Base-by-base conservation (phyloP, 2,113 vertebrate species). In the Lycocorax pyrrhopterus region DNA sequence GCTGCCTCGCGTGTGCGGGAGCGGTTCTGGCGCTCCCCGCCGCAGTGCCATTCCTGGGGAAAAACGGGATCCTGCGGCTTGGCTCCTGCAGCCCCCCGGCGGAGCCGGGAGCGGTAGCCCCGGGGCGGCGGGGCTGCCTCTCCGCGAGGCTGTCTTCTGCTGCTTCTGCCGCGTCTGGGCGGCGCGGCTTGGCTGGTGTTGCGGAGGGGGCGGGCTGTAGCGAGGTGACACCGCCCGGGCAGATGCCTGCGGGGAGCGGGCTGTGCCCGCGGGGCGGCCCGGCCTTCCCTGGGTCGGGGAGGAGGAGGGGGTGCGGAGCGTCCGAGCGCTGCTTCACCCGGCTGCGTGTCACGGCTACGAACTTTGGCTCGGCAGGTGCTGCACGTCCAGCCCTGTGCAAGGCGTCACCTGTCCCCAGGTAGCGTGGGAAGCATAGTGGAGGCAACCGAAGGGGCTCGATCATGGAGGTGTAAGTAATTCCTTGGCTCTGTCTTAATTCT, bases 361-460 rank as follows among this genome's bases (percentile, higher is more conserved):
- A 0, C 8, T 12, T 27, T 4, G 47, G 4, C 35, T 47, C 16
- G 7, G 60, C 23, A 0, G 35, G 67, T 20, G 63, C 37, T 27
- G 58, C 10, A 0, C 2, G 2, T 3, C 2, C 8, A 22, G 74
- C 46, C 21, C 74, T 8, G 33, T 25, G 58, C 5, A 0, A 16
- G 59, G 29, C 27, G 12, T 10, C 18, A 1, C 35, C 35, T 6
- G 2, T 2, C 3, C 10, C 8, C 17, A 8, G 33, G 4, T 13
- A 16, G 71, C 1, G 5, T 12, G 52, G 37, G 49, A 4, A 41
- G 37, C 67, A 7, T 22, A 9, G 19, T 1, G 16, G 32, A 37
- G 58, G 47, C 6, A 3, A 1, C 16, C 1, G 5, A 15, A 32
- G 49, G 66, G 43, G 2, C 10, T 81, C 10, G 7, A 1, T 30